Evolutionary conservation across 2,113 vertebrate genomes (phyloP), one percentile per base, ranked within the genome.

Genomic region (Bufo bufo): DNA sequence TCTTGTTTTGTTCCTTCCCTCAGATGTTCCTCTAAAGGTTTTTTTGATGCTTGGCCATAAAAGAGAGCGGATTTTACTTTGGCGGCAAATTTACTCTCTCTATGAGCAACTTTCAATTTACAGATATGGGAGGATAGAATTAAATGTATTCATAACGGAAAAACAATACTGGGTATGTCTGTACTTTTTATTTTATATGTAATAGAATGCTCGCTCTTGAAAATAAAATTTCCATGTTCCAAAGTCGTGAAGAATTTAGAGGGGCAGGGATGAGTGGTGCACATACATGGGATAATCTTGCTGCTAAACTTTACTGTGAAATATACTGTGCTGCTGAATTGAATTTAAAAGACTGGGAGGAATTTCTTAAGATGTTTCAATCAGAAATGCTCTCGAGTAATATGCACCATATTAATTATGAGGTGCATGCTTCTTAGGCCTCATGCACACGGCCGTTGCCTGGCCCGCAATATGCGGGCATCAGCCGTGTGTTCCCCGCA

Each of bases 131-230:
- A 83, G 81, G 17, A 52, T 69, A 23, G 81, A 83, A 83, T 69
- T 83, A 23, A 83, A 83, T 83, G 45, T 83, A 7, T 69, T 83
- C n/a, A 50, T 83, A 47, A 83, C 9, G 7, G 81, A 83, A 66
- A 13, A 66, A 2, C 47, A 50, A 43, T 83, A 83, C 20, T 2
- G 6, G 81, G 81, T 83, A 83, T 66, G 80, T 20, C 12, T 45
- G 45, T 19, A 33, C 52, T n/a, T n/a, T 69, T 69, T 3, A n/a
- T 56, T 20, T 0, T 12, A 11, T 23, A 58, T 5, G 12, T 80
- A 5, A 33, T 33, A 33, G 33, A 33, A 33, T 33, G 33, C 23
- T 43, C 4, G 1, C 14, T 43, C 56, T 58, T 59, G 1, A 11
- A 19, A 13, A 23, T 72, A 43, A 72, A 33, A 43, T 72, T 72